Evolutionary conservation across 2,113 vertebrate genomes (phyloP).

Genomic region (Sebastes schlegelii): DNA sequence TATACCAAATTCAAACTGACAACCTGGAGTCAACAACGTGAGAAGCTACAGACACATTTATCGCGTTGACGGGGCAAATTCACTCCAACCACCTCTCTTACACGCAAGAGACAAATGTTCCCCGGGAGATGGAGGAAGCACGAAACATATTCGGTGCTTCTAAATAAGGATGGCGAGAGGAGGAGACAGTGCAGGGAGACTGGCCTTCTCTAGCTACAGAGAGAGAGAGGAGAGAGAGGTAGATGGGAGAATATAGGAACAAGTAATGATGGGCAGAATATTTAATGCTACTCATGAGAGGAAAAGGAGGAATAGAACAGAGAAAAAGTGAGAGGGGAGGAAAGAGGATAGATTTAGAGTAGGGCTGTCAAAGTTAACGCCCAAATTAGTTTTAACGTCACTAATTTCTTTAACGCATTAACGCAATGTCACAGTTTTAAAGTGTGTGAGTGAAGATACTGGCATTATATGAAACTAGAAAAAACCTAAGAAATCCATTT

Average conservation of each 20-base stretch:
- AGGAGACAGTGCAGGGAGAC: conserved; percentile 7
- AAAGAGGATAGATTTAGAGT: background rate
- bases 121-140: conserved; percentile 14
- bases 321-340: background rate
- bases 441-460: too few relatives aligned
- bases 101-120: conserved; percentile 20
- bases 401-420: too few relatives aligned
- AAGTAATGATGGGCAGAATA: conserved; percentile 12
- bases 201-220: background rate
- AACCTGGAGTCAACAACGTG: conserved; percentile 18
- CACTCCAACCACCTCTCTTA: conserved; percentile 16
- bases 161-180: conserved; percentile 30
- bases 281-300: conserved; percentile 7
- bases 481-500: too few relatives aligned
- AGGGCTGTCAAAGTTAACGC: too few relatives aligned
- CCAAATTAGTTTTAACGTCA: too few relatives aligned
- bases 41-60: conserved; percentile 28
- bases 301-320: background rate
- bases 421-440: too few relatives aligned
- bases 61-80: conserved; percentile 15
- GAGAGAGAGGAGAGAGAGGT: background rate
- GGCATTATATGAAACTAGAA: too few relatives aligned
- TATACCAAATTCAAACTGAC: conserved; percentile 47
- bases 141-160: conserved; percentile 14
- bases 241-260: background rate